Evolutionary conservation across 2,113 vertebrate species (phyloP).

Genomic region (Poeciliopsis retropinna): DNA sequence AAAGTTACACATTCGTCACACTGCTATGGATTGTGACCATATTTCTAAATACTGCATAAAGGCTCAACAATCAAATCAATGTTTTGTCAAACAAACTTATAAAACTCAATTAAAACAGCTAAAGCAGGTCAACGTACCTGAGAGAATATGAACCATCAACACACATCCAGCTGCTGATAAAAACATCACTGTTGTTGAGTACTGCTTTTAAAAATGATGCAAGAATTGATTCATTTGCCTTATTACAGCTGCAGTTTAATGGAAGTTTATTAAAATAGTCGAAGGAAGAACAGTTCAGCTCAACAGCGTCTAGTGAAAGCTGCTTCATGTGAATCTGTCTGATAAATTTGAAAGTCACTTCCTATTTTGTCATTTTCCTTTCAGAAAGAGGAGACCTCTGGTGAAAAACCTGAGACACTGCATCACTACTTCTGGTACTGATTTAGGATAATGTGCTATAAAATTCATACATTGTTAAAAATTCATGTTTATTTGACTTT

Average conservation of each 20-base stretch:
- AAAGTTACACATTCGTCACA: too few relatives aligned
- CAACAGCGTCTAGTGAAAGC: not conserved
- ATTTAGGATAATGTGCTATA: too few relatives aligned
- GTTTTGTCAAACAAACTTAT: not conserved
- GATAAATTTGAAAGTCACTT: not conserved
- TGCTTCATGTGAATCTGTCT: not conserved
- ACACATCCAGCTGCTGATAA: conserved; percentile 1
- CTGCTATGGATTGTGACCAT: too few relatives aligned
- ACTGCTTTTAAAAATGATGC: not conserved
- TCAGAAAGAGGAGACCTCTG: not conserved
- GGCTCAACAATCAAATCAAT: not conserved
- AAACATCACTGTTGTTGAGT: conserved; percentile 2
- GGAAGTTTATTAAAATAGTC: not conserved
- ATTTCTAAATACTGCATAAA: too few relatives aligned
- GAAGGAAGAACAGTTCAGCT: not conserved
- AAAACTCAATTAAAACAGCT: not conserved
- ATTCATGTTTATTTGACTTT: too few relatives aligned
- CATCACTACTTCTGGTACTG: not conserved
- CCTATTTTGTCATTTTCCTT: not conserved
- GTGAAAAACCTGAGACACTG: not conserved
- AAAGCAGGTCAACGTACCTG: conserved; percentile 10
- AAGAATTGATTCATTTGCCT: not conserved
- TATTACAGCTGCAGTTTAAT: not conserved
- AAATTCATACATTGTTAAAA: not conserved
- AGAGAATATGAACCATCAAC: conserved; percentile 13